Percentiles rank a stretch among this genome's conserved stretches.
Conservation (phyloP, 2,888 invertebrate genomes). For the Dryobota labecula region DNA sequence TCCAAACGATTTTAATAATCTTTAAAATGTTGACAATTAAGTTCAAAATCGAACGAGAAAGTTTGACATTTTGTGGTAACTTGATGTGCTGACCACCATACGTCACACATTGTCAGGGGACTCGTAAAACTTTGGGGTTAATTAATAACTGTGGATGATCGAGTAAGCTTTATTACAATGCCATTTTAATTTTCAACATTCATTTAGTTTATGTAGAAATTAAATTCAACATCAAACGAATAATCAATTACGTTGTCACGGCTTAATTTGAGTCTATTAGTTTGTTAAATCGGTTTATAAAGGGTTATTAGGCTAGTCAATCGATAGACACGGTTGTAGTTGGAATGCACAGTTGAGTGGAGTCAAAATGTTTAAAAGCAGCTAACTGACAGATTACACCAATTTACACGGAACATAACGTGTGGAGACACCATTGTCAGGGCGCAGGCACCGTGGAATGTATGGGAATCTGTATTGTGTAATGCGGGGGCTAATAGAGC, state of each 20-base stretch:
- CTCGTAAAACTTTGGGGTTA: constrained; percentile 42
- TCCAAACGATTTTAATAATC: no score
- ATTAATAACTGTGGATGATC: constrained; percentile 39
- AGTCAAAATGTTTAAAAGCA: constrained; percentile 71
- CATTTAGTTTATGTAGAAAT: constrained; percentile 28
- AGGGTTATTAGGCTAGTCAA: constrained; percentile 21
- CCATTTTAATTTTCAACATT: constrained; percentile 34
- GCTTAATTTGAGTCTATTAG: constrained; percentile 37
- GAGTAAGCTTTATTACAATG: constrained; percentile 45
- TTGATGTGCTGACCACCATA: no score
- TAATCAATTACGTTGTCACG: constrained; percentile 39
- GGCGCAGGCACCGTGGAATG: constrained; percentile 76
- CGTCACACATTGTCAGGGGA: constrained; percentile 32
- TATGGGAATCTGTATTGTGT: constrained; percentile 76
- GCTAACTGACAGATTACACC: constrained; percentile 74
- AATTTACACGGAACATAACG: constrained; percentile 83
- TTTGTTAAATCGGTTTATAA: constrained; percentile 30
- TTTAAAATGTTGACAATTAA: no score
- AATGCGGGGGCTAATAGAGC: constrained; percentile 64
- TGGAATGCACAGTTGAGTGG: constrained; percentile 66
- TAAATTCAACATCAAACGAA: constrained; percentile 25
- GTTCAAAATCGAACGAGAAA: no score
- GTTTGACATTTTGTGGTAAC: no score
- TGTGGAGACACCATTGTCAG: constrained; percentile 76
- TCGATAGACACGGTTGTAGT: constrained; percentile 28